Conservation (phyloP, 2,113 vertebrate genomes). For the Rhynchopsitta pachyrhyncha region DNA sequence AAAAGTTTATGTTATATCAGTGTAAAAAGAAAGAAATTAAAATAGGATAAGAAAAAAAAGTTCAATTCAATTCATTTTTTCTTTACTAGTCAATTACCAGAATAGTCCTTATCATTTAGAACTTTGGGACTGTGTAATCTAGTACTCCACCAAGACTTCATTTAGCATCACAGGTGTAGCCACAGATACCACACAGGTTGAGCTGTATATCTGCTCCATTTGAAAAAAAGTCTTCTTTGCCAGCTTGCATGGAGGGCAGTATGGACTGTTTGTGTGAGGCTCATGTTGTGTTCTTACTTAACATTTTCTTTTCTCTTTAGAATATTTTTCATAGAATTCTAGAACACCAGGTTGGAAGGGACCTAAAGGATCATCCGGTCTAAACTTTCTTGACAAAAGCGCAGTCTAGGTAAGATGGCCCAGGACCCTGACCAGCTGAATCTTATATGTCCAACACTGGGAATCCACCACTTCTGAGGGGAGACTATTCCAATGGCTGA, state of each 20-base stretch:
- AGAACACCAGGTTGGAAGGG: background rate
- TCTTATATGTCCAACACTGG: background rate
- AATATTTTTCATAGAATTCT: background rate
- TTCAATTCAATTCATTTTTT: background rate
- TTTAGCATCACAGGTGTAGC: background rate
- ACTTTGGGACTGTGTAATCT: background rate
- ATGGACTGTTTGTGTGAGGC: background rate
- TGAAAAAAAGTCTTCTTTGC: background rate
- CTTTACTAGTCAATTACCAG: background rate
- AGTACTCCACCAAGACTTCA: background rate
- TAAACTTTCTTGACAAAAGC: background rate
- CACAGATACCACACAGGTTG: background rate
- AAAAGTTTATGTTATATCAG: background rate
- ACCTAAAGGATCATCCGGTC: background rate
- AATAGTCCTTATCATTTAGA: background rate
- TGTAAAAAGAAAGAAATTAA: background rate
- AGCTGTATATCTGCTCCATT: background rate
- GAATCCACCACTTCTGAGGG: background rate
- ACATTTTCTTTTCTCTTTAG: background rate
- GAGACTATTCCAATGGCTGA: background rate
- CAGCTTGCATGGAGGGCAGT: background rate
- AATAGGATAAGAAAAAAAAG: background rate
- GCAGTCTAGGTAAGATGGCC: background rate
- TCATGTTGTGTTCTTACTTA: background rate
- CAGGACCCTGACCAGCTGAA: background rate